Evolutionary conservation across 2,888 invertebrate genomes (phyloP).

Genomic region (Lasioglossum marginatum): DNA sequence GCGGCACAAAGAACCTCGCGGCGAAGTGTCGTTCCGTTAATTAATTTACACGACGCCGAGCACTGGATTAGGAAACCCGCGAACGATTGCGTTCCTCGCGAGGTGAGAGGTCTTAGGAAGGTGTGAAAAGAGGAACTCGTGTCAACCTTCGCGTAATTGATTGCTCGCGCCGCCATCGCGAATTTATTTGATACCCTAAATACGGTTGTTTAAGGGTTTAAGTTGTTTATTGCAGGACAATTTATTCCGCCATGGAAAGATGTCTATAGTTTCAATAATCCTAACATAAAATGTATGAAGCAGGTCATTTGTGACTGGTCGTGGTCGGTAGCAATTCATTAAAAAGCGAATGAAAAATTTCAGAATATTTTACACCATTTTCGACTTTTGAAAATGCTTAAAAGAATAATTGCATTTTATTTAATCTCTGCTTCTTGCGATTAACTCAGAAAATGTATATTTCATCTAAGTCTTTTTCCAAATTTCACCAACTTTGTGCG

Average conservation of each 20-base stretch:
- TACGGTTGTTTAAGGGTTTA: not conserved
- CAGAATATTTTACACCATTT: not conserved
- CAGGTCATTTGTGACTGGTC: too few species aligned
- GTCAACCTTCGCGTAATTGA: not conserved
- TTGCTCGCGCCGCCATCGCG: not conserved
- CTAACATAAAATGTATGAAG: too few species aligned
- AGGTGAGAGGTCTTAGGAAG: constrained; percentile 11
- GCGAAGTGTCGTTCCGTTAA: constrained; percentile 62
- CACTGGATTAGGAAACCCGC: constrained; percentile 57
- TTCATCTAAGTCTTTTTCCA: not conserved
- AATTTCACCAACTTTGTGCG: not conserved
- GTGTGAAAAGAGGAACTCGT: constrained; percentile 31
- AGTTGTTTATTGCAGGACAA: too few species aligned
- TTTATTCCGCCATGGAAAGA: too few species aligned
- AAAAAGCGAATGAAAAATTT: not conserved
- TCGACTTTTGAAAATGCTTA: not conserved
- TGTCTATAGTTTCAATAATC: too few species aligned
- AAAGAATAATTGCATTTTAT: not conserved
- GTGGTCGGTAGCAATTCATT: too few species aligned
- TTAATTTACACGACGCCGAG: constrained; percentile 63
- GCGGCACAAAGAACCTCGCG: constrained; percentile 41
- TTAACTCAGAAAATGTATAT: not conserved
- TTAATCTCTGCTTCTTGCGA: not conserved
- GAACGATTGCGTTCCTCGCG: constrained; percentile 35
- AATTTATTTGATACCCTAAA: not conserved